phyloP scores from a whole-genome alignment of 2,888 invertebrate species.

The Ornithoptera alexandrae region DNA sequence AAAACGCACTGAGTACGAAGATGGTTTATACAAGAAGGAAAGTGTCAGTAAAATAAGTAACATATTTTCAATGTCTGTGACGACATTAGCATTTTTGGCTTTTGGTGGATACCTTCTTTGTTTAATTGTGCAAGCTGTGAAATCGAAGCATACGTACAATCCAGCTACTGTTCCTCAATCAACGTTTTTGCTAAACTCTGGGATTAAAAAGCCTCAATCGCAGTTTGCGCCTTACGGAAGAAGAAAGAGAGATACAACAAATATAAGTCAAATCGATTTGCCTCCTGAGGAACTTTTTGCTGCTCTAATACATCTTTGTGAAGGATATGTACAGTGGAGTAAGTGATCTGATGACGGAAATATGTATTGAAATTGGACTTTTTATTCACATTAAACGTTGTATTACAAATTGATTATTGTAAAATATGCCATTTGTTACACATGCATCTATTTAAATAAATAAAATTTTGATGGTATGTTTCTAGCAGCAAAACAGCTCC shows the following conservation, averaged over 20 bases:
- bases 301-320: conserved; percentile 75
- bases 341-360: conserved; percentile 32
- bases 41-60: conserved; percentile 83
- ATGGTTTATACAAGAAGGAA: conserved; percentile 67
- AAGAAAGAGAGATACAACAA: conserved; percentile 42
- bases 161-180: conserved; percentile 49
- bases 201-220: conserved; percentile 66
- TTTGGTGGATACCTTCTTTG: conserved; percentile 91
- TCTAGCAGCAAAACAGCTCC: too few relatives aligned
- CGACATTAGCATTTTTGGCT: conserved; percentile 89
- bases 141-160: conserved; percentile 78
- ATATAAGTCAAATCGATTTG: conserved; percentile 47
- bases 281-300: conserved; percentile 74
- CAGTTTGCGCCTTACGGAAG: conserved; percentile 67
- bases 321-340: conserved; percentile 79
- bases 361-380: background rate
- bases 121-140: conserved; percentile 87
- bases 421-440: background rate
- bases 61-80: conserved; percentile 88
- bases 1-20: conserved; percentile 72
- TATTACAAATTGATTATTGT: background rate
- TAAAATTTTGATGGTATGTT: too few relatives aligned
- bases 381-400: background rate
- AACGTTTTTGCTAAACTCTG: conserved; percentile 61
- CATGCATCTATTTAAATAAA: too few relatives aligned